A percentile compares a stretch with the other conserved stretches of the same genome.
Conservation (phyloP, 2,113 vertebrate genomes). For the Cathartes aura region DNA sequence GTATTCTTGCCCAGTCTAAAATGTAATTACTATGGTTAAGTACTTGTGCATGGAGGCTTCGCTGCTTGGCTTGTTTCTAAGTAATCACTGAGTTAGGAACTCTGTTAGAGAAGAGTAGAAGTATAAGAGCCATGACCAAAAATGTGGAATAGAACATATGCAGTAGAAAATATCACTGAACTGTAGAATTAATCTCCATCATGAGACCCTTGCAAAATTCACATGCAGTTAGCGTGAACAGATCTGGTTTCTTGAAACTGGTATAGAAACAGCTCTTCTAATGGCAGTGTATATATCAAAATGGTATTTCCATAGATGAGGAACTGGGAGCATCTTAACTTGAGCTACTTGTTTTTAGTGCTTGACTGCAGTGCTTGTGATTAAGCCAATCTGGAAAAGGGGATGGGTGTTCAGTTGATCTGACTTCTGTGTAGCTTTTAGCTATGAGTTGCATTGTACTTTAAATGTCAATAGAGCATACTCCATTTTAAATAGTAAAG, state of each 20-base stretch:
- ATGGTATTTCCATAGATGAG: not conserved
- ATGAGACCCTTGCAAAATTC: not conserved
- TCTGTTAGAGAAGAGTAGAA: not conserved
- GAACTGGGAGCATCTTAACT: not conserved
- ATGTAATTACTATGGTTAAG: accelerated
- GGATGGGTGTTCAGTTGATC: not conserved
- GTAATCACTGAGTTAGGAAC: not conserved
- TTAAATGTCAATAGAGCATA: not conserved
- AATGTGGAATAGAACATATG: accelerated
- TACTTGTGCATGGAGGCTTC: not conserved
- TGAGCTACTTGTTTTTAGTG: not conserved
- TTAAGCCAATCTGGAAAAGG: not conserved
- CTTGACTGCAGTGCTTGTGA: not conserved
- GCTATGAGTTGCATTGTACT: not conserved
- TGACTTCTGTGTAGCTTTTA: not conserved
- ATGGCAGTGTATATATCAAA: not conserved
- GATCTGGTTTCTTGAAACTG: not conserved
- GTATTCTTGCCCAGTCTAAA: not conserved
- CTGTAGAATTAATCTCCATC: accelerated
- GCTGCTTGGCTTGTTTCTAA: not conserved
- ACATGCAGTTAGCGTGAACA: not conserved
- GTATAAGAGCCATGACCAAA: accelerated
- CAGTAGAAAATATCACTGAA: not conserved
- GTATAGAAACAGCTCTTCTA: not conserved
- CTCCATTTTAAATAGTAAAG: not conserved